Base-by-base conservation (phyloP, 2,113 vertebrate species). In the Corynorhinus townsendii region DNA sequence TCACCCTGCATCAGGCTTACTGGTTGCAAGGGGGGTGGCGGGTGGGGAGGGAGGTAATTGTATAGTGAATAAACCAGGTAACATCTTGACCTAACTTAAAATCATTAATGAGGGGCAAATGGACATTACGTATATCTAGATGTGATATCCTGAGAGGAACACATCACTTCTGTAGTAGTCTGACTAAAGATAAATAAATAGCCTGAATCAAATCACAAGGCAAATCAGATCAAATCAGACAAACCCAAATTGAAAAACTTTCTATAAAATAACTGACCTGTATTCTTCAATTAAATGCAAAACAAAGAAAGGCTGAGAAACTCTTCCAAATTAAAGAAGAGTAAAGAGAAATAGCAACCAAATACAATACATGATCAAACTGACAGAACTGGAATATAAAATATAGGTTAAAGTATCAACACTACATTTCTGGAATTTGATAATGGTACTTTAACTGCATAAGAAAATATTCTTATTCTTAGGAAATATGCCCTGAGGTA, bases 381-480 rank as follows among this genome's bases (percentile, higher is more conserved):
- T 38, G 15, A 66, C 33, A 79, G 62, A 56, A 79, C 0, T 86
- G 11, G 28, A 81, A 86, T 59, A 86, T 68, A 66, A 93, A 85
- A 16, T 73, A 2, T 22, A 64, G 28, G 62, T 54, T 47, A 56
- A 79, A 86, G 43, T 54, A 89, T 47, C 75, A 52, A 43, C 33
- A 24, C 66, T 90, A 95, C 73, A 89, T 40, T 84, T 76, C 73
- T 80, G 52, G n/a, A 72, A 86, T 80, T 92, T 95, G 52, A 76
- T 89, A 62, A 35, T 2, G 19, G 28, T 52, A 71, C 52, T 66
- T 15, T 85, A 26, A 90, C 76, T 84, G 77, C 35, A 14, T 92
- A 84, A 30, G 33, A 68, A 59, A 76, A 76, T 77, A 62, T 20
- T 52, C 52, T 85, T 82, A 81, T 75, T 73, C 66, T 89, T 79